phyloP scores from a whole-genome alignment of 1,140 invertebrate species.

The Drosophila bifasciata region DNA sequence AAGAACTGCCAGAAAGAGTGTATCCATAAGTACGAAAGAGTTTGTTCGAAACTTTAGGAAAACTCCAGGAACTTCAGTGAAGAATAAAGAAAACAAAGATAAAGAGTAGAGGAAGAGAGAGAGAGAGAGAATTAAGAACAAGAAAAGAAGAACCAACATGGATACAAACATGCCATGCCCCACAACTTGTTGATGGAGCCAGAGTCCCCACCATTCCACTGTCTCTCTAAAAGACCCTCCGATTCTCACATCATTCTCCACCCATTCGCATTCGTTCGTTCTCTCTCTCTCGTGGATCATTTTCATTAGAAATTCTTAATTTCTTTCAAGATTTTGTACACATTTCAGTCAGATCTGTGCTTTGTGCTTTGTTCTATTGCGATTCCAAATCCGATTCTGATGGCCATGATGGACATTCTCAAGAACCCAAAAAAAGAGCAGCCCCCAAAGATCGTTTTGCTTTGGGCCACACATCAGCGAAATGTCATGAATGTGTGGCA shows the following conservation, averaged over 20 bases:
- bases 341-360: constrained; percentile 1
- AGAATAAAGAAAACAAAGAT: no score
- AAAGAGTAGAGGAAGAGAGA: no score
- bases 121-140: no score
- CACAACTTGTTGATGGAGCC: constrained; percentile 45
- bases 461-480: constrained; percentile 32
- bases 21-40: no score
- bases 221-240: no score
- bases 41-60: no score
- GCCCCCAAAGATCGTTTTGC: background rate
- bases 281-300: constrained; percentile 22
- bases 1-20: no score
- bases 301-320: constrained; percentile 60
- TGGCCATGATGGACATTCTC: constrained; percentile 65
- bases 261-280: constrained; percentile 26
- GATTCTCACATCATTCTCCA: background rate
- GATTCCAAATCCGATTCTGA: constrained; percentile 9
- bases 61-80: no score
- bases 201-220: constrained; percentile 1
- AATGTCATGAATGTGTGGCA: constrained; percentile 70
- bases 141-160: background rate
- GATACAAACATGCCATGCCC: background rate
- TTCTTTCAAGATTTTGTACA: constrained; percentile 21
- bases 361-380: constrained; percentile 37
- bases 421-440: constrained; percentile 44